Conservation (phyloP, 2,888 invertebrate genomes). For the Aphidoletes aphidimyza region DNA sequence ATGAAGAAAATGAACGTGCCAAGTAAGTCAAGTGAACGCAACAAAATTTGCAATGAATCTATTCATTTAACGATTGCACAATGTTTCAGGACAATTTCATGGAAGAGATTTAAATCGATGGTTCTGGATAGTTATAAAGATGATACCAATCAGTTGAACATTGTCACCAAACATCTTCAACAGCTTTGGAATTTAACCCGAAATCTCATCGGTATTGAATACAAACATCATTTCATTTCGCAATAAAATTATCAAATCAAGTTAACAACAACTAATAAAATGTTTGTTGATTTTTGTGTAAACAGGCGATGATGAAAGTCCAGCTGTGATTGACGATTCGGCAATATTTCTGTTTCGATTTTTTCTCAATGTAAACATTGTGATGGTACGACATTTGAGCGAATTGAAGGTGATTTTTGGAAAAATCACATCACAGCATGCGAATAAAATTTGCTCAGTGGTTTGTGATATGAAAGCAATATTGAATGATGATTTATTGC, state of each 20-base stretch:
- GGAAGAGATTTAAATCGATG: conserved; percentile 68
- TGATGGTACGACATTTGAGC: conserved; percentile 71
- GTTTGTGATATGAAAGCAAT: conserved; percentile 67
- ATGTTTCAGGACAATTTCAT: conserved; percentile 67
- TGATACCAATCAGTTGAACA: conserved; percentile 60
- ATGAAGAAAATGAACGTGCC: conserved; percentile 59
- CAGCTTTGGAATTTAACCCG: conserved; percentile 65
- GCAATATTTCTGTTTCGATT: conserved; percentile 71
- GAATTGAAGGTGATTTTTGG: conserved; percentile 73
- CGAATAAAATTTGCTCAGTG: conserved; percentile 72
- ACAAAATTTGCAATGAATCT: conserved; percentile 54
- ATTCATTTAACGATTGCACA: conserved; percentile 54
- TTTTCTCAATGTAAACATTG: conserved; percentile 70
- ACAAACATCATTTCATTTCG: no score
- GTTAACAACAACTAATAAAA: neutral
- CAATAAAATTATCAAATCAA: neutral
- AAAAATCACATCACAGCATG: conserved; percentile 68
- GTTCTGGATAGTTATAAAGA: conserved; percentile 64
- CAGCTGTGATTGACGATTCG: conserved; percentile 73
- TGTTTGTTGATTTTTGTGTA: neutral
- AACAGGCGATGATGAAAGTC: conserved; percentile 67
- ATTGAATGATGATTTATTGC: conserved; percentile 68
- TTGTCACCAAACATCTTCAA: conserved; percentile 64
- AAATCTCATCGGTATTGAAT: conserved; percentile 67
- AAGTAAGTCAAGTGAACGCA: conserved; percentile 54